Conservation (phyloP, 2,888 invertebrate species). For the Yponomeuta cagnagella region DNA sequence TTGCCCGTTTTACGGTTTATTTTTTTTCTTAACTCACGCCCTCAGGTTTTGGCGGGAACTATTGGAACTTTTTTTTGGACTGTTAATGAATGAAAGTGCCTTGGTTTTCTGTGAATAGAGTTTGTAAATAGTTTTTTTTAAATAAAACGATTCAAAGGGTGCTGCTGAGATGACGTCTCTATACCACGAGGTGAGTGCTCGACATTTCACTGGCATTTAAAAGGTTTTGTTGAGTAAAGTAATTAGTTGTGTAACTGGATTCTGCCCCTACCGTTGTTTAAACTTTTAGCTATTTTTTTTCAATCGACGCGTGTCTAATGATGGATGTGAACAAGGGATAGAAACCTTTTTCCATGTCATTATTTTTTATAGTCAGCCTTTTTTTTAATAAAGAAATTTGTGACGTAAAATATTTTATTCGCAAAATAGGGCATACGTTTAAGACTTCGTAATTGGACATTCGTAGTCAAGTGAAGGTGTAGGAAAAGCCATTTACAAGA, state of each 20-base stretch:
- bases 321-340: too few species aligned
- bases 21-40: constrained; percentile 36
- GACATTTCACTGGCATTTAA: constrained; percentile 62
- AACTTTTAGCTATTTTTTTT: background rate
- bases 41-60: constrained; percentile 45
- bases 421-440: background rate
- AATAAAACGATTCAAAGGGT: constrained; percentile 39
- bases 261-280: constrained; percentile 10
- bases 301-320: background rate
- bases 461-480: background rate
- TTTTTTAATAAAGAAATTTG: too few species aligned
- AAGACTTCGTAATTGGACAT: background rate
- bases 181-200: constrained; percentile 69
- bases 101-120: constrained; percentile 10
- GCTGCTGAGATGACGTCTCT: constrained; percentile 61
- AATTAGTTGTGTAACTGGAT: constrained; percentile 43
- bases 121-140: constrained; percentile 18
- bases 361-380: too few species aligned
- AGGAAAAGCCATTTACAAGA: background rate
- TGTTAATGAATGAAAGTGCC: constrained; percentile 12
- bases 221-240: constrained; percentile 58
- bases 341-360: too few species aligned
- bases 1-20: constrained; percentile 31
- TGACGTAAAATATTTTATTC: too few species aligned
- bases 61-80: constrained; percentile 28